Percentiles rank a stretch among this genome's conserved stretches.
These are phyloP conservation scores for Sarcophilus harrisii DNA, from an alignment of 2,797 vertebrate species.

Conservation along the genomic window DNA sequence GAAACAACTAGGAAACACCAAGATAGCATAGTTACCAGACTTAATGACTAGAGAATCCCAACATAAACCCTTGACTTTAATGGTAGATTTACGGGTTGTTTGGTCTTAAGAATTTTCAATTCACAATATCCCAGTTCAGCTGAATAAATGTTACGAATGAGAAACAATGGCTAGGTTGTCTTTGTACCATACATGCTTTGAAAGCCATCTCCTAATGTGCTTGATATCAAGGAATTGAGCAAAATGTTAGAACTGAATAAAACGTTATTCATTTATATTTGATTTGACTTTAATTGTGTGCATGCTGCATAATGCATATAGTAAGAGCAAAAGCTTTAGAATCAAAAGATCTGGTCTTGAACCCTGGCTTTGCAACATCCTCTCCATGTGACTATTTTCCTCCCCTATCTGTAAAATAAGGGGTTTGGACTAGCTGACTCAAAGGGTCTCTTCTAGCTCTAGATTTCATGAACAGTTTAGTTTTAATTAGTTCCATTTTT, in stretches of 20 bases:
- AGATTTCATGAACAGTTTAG: neutral
- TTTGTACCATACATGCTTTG: neutral
- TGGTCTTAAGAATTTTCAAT: neutral
- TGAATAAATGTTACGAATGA: neutral
- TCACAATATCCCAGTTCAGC: neutral
- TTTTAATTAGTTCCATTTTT: neutral
- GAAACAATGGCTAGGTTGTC: neutral
- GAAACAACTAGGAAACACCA: conserved; percentile 31
- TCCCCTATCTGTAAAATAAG: neutral
- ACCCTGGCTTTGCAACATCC: neutral
- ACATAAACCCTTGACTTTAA: neutral
- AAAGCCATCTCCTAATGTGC: neutral
- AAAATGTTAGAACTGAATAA: neutral
- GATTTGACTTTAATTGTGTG: neutral
- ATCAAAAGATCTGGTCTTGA: neutral
- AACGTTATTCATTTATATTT: neutral
- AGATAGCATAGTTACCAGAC: neutral
- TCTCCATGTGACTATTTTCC: neutral
- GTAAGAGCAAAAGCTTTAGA: neutral
- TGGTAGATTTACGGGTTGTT: neutral
- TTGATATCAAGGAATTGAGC: neutral
- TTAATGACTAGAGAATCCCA: neutral
- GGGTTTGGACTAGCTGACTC: neutral
- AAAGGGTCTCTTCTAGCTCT: neutral
- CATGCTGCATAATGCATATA: neutral